Conservation (phyloP, 2,113 vertebrate genomes). For the Erpornis zantholeuca region DNA sequence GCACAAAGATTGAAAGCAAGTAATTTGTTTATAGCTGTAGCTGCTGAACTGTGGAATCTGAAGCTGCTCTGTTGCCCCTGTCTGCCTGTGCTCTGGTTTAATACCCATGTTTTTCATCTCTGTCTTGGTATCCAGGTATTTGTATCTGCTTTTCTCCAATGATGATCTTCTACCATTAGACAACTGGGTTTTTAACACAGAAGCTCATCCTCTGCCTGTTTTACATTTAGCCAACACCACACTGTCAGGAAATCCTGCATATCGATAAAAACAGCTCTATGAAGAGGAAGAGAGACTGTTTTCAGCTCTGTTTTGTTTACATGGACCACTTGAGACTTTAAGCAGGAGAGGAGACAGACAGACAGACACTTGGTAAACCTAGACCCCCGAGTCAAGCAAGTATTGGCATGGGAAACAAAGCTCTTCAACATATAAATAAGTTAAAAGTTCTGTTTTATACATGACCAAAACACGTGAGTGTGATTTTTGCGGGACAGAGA, state of each 20-base stretch:
- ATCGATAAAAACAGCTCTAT: conserved; percentile 78
- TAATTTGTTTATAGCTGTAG: neutral
- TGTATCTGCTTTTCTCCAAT: conserved; percentile 95
- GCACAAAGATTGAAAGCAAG: neutral
- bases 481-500: conserved; percentile 53
- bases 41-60: neutral
- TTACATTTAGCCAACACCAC: conserved; percentile 94
- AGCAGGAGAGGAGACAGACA: conserved; percentile 63
- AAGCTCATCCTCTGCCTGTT: conserved; percentile 95
- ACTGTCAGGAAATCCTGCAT: conserved; percentile 88
- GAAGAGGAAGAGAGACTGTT: conserved; percentile 64
- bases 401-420: conserved; percentile 36
- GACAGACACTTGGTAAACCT: conserved; percentile 39
- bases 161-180: conserved; percentile 96
- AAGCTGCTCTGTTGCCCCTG: neutral
- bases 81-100: neutral
- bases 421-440: conserved; percentile 68
- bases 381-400: conserved; percentile 33
- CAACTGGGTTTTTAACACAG: conserved; percentile 98
- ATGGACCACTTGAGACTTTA: conserved; percentile 75
- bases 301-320: conserved; percentile 80
- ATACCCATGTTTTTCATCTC: neutral
- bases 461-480: conserved; percentile 73
- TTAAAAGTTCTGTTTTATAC: conserved; percentile 76
- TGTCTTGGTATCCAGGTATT: conserved; percentile 79